Percentiles rank a stretch among this genome's conserved stretches.
phyloP scores from a whole-genome alignment of 2,113 vertebrate genomes.

The Narcine bancroftii region DNA sequence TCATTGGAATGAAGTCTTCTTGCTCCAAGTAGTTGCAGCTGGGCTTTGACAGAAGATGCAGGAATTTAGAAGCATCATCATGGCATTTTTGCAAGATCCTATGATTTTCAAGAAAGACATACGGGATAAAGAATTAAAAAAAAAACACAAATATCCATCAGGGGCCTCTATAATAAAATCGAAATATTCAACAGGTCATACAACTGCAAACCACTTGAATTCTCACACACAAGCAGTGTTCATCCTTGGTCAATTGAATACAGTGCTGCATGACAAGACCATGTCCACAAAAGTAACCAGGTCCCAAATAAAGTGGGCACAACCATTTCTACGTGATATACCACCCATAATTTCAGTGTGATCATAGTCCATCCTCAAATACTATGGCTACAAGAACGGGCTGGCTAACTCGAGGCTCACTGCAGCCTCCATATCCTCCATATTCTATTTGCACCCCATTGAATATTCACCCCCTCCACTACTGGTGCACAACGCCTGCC shows the following conservation, averaged over 20 bases:
- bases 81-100: slow-evolving; percentile 85
- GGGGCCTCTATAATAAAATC: neutral
- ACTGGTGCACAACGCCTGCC: too few species aligned
- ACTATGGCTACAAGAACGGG: too few species aligned
- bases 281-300: neutral
- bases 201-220: neutral
- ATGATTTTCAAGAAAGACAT: slow-evolving; percentile 45
- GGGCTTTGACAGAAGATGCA: slow-evolving; percentile 83
- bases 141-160: neutral
- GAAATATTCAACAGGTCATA: neutral
- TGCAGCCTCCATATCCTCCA: too few species aligned
- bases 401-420: too few species aligned
- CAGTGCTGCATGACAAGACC: neutral
- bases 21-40: slow-evolving; percentile 86
- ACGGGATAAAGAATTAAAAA: too few species aligned
- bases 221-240: neutral
- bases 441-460: too few species aligned
- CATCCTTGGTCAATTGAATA: neutral
- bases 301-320: neutral
- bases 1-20: slow-evolving; percentile 92
- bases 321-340: too few species aligned
- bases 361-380: too few species aligned
- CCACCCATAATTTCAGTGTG: too few species aligned
- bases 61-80: slow-evolving; percentile 82
- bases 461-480: too few species aligned